Percentiles rank a stretch among this genome's conserved stretches.
Conservation (phyloP, 2,797 vertebrate species). For the Chrosomus eos region DNA sequence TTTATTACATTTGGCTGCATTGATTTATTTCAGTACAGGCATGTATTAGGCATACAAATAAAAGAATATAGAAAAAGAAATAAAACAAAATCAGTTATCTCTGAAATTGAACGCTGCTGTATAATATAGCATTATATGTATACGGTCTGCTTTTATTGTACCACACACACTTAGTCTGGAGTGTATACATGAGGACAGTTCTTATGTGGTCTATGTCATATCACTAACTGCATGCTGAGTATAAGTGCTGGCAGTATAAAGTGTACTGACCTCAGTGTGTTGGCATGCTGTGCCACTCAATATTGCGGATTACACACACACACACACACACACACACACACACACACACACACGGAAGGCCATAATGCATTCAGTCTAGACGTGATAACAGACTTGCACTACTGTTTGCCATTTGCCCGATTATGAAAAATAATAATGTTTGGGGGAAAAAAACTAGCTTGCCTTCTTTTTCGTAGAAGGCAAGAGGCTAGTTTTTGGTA, state of each 20-base stretch:
- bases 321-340: slow-evolving; percentile 22
- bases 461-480: not conserved
- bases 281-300: slow-evolving; percentile 69
- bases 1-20: slow-evolving; percentile 10
- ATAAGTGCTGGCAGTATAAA: slow-evolving; percentile 65
- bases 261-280: slow-evolving; percentile 69
- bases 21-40: not conserved
- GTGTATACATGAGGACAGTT: slow-evolving; percentile 55
- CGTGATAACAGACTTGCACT: slow-evolving; percentile 12
- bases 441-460: not conserved
- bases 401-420: not conserved
- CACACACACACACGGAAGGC: not conserved
- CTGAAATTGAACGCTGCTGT: not conserved
- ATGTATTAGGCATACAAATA: not conserved
- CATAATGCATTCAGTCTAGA: slow-evolving; percentile 38
- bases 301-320: slow-evolving; percentile 59
- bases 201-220: slow-evolving; percentile 64
- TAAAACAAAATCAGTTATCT: not conserved
- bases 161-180: slow-evolving; percentile 35
- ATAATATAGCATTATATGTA: no score
- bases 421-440: not conserved
- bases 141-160: not conserved
- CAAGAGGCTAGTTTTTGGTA: not conserved
- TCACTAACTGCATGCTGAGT: slow-evolving; percentile 65
- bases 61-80: not conserved